Evolutionary conservation across 2,797 vertebrate genomes (phyloP).

Genomic region (Telmatherina bonti): DNA sequence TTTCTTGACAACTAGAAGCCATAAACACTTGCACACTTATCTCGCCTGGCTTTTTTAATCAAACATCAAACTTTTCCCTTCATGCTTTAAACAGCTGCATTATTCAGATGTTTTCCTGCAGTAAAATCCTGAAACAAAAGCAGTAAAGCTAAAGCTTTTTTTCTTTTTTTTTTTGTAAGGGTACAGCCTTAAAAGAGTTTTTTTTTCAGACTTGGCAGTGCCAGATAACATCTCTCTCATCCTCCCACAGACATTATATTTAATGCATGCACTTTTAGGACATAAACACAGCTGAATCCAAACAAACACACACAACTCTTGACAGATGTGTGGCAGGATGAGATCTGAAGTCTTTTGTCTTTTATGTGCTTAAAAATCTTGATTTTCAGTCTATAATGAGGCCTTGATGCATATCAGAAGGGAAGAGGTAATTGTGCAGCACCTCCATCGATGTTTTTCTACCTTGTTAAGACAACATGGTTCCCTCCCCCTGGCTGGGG

Average conservation of each 20-base stretch:
- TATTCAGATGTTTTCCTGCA: constrained; percentile 16
- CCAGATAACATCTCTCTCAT: constrained; percentile 3
- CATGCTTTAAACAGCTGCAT: constrained; percentile 16
- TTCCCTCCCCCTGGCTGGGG: constrained; percentile 22
- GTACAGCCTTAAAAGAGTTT: constrained; percentile 11
- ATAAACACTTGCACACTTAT: constrained; percentile 14
- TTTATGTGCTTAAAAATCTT: constrained; percentile 27
- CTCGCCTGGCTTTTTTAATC: constrained; percentile 37
- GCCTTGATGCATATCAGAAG: not conserved
- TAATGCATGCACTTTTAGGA: constrained; percentile 4
- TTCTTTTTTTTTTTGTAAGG: constrained; percentile 23
- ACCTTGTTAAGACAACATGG: constrained; percentile 4
- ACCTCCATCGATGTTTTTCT: constrained; percentile 15
- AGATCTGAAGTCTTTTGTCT: constrained; percentile 6
- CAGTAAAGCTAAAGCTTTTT: constrained; percentile 18
- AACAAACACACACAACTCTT: constrained; percentile 8
- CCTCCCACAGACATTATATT: constrained; percentile 13
- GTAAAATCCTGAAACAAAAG: constrained; percentile 30
- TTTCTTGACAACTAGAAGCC: constrained; percentile 21
- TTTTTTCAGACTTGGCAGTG: constrained; percentile 27
- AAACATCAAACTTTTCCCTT: not conserved
- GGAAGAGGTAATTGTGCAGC: not conserved
- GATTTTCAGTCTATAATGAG: constrained; percentile 21
- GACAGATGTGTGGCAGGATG: constrained; percentile 1
- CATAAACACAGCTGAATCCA: not conserved